Percentiles rank a stretch among this genome's conserved stretches.
Evolutionary conservation across 2,888 invertebrate species (phyloP).

Genomic region (Drosophila lacicola): DNA sequence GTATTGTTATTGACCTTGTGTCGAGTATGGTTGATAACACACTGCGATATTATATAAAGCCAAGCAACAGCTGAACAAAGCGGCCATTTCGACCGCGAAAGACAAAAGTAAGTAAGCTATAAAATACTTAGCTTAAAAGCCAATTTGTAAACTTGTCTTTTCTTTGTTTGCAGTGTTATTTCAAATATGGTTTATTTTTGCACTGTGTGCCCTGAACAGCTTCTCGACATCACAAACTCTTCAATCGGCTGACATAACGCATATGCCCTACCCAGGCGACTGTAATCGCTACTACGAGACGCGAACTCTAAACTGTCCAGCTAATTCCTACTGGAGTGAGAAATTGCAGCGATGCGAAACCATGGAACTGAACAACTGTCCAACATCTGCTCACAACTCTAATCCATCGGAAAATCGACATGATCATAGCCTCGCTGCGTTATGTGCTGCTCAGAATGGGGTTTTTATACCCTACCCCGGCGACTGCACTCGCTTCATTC

Average conservation of each 20-base stretch:
- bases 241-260: neutral
- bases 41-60: conserved; percentile 21
- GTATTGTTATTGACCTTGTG: neutral
- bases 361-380: conserved; percentile 3
- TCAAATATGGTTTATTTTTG: neutral
- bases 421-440: neutral
- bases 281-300: conserved; percentile 45
- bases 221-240: neutral
- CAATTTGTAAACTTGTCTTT: neutral
- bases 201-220: conserved; percentile 7
- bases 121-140: neutral
- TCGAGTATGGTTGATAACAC: neutral
- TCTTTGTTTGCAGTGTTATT: conserved; percentile 32
- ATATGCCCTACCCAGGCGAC: conserved; percentile 37
- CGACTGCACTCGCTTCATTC: conserved; percentile 54
- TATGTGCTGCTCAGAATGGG: conserved; percentile 21
- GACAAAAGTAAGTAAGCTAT: conserved; percentile 30
- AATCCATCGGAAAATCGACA: fast-evolving
- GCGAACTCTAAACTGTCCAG: conserved; percentile 28
- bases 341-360: conserved; percentile 39
- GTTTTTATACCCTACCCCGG: conserved; percentile 48
- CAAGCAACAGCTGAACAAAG: neutral
- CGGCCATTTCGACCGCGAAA: neutral
- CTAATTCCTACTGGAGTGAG: conserved; percentile 38
- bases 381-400: fast-evolving